phyloP scores from a whole-genome alignment of 2,797 vertebrate genomes.

The Ciconia nigra region DNA sequence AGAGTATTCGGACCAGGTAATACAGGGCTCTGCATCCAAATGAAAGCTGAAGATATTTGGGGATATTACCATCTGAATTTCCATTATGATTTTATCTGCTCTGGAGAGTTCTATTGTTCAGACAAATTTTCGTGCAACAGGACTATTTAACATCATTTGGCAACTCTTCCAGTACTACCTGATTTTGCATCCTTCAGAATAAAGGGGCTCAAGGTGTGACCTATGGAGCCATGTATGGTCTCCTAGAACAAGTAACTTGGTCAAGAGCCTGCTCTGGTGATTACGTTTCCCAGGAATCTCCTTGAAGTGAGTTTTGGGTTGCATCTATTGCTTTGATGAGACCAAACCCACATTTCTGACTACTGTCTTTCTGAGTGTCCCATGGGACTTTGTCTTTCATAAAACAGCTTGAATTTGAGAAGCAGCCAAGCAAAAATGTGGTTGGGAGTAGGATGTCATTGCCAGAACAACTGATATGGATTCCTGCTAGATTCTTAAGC shows the following conservation, averaged over 20 bases:
- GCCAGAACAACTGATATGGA: background rate
- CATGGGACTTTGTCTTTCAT: background rate
- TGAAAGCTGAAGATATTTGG: background rate
- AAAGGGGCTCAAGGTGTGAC: background rate
- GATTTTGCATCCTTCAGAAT: background rate
- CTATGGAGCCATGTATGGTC: background rate
- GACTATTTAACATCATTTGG: background rate
- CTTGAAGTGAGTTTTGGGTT: background rate
- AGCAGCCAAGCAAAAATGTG: background rate
- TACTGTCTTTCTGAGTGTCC: background rate
- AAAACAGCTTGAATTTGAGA: background rate
- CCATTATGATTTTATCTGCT: background rate
- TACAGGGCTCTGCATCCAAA: background rate
- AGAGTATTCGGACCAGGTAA: background rate
- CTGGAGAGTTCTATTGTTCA: background rate
- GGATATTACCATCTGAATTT: background rate
- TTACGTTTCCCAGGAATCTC: background rate
- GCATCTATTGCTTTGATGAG: background rate
- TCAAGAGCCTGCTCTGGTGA: background rate
- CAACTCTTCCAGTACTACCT: background rate
- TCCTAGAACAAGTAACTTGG: background rate
- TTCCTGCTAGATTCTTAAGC: background rate
- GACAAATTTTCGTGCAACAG: background rate
- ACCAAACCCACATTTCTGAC: background rate
- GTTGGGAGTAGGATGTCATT: background rate